Conservation (phyloP, 2,888 invertebrate genomes). For the Margaritifera margaritifera region DNA sequence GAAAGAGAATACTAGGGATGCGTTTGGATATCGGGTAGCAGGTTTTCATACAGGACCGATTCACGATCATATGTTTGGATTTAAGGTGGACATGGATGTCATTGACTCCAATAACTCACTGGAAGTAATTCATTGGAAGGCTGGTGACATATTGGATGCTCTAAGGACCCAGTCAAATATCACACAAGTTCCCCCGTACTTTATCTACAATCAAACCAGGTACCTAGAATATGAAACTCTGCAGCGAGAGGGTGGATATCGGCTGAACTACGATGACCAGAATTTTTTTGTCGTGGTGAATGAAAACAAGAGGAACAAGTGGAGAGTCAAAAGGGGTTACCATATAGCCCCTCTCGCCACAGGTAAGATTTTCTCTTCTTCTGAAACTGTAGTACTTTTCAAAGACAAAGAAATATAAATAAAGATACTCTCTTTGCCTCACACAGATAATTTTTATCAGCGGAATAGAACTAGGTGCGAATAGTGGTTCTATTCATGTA, state of each 20-base stretch:
- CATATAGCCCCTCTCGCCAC: conserved; percentile 24
- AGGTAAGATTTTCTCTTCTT: background rate
- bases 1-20: conserved; percentile 34
- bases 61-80: conserved; percentile 53
- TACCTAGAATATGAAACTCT: conserved; percentile 28
- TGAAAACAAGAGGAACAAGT: conserved; percentile 24
- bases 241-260: conserved; percentile 18
- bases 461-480: too few relatives aligned
- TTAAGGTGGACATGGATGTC: conserved; percentile 53
- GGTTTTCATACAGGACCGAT: conserved; percentile 42
- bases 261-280: conserved; percentile 24
- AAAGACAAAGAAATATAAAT: too few relatives aligned
- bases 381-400: too few relatives aligned
- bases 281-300: conserved; percentile 31
- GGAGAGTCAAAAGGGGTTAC: conserved; percentile 27
- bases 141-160: conserved; percentile 36
- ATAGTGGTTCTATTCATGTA: too few relatives aligned
- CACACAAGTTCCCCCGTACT: conserved; percentile 15
- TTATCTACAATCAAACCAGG: conserved; percentile 27
- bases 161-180: conserved; percentile 20
- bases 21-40: conserved; percentile 46
- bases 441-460: too few relatives aligned
- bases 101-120: conserved; percentile 41
- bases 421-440: too few relatives aligned
- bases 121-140: conserved; percentile 47